phyloP scores from a whole-genome alignment of 2,113 vertebrate species.

The Pachypanchax playfairii region DNA sequence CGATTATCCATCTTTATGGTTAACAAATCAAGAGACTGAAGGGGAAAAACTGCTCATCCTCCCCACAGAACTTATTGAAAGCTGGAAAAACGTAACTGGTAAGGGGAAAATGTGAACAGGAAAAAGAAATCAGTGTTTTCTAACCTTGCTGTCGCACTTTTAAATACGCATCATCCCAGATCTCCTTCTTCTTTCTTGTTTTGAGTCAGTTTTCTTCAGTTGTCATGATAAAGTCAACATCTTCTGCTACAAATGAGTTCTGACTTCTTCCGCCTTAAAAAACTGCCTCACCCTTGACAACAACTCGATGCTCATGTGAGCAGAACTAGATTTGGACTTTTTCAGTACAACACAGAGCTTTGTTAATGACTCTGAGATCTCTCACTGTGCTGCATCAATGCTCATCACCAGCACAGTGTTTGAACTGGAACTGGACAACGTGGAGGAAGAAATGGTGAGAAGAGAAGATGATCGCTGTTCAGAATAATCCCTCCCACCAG shows the following conservation, averaged over 20 bases:
- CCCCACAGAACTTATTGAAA: too few species aligned
- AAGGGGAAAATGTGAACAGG: constrained; percentile 40
- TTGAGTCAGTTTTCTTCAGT: too few species aligned
- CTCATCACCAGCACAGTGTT: constrained; percentile 9
- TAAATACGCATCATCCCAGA: constrained; percentile 3
- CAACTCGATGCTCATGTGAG: background rate
- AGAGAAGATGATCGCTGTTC: constrained; percentile 24
- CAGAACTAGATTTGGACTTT: background rate
- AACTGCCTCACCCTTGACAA: background rate
- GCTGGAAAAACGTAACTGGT: constrained; percentile 19
- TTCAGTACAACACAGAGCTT: background rate
- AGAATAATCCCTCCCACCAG: constrained; percentile 38
- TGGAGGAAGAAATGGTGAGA: constrained; percentile 31
- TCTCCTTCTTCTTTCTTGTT: too few species aligned
- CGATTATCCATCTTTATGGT: constrained; percentile 2
- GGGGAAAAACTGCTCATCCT: background rate
- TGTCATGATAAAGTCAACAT: background rate
- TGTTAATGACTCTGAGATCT: background rate
- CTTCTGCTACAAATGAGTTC: background rate
- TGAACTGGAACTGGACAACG: constrained; percentile 35
- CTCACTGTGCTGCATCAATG: constrained; percentile 1
- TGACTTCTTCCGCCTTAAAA: background rate
- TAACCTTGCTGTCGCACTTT: constrained; percentile 16
- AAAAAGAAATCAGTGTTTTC: constrained; percentile 35
- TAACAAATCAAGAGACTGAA: background rate